Base-by-base conservation (phyloP, 2,888 invertebrate species). In the Orthosia gracilis region DNA sequence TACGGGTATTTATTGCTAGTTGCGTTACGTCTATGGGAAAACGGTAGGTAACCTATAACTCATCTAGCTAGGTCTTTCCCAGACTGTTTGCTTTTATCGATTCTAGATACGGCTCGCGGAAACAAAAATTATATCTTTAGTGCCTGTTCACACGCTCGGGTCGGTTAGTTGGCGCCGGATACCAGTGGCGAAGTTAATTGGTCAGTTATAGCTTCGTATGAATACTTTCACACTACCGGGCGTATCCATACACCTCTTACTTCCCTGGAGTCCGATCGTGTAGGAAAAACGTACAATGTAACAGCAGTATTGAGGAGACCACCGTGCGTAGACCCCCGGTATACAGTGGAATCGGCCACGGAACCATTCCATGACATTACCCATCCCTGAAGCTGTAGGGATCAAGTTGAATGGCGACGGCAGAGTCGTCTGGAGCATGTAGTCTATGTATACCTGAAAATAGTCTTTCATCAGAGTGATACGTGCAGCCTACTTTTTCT, bases 341-440 rank as follows among this genome's bases (percentile, higher is more conserved):
- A 91, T 88, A n/a, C 91, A 91, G 58, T 89, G 91, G 47, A 93
- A 78, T 72, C 93, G 91, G 54, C 94, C 88, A 69, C 95, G 94
- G 67, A 97, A 80, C 94, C 97, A 97, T 71, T 97, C 96, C 69
- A 96, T 84, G 49, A 96, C 90, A 66, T 91, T 91, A 31, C 90
- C 91, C 76, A 97, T 88, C 0, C 97, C 97, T 9, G 92, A 91
- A 4, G 96, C 95, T 0, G 97, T 97, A 2, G 97, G 97, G 31
- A 98, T 95, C 87, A 98, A 94, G 94, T 98, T 98, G 87, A 98
- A 97, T 0, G 98, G 98, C 0, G 98, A 97, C 0, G 98, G 97
- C 11, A 98, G 94, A 2, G 97, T 97, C 2, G 97, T 97, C 85
- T 97, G 97, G 78, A 97, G 94, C 97, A 98, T 98, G 90, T 97